phyloP scores from a whole-genome alignment of 1,140 invertebrate genomes.

The Drosophila malerkotliana region DNA sequence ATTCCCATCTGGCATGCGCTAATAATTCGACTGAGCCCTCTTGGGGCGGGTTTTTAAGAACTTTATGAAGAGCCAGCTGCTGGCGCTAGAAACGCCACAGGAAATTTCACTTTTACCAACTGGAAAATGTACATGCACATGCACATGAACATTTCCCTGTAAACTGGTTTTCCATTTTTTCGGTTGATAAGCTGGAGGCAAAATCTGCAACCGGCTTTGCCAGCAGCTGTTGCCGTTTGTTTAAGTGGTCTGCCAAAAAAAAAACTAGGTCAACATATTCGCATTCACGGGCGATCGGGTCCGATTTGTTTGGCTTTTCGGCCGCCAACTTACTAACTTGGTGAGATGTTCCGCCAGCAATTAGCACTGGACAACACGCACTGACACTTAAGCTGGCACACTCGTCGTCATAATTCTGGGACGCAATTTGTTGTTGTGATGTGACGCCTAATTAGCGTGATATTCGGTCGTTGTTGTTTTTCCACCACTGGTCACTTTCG shows the following conservation, averaged over 20 bases:
- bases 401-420: conserved; percentile 36
- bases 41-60: conserved; percentile 37
- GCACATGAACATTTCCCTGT: conserved; percentile 36
- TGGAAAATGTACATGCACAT: conserved; percentile 19
- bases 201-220: conserved; percentile 17
- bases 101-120: conserved; percentile 72
- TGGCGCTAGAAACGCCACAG: conserved; percentile 12
- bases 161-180: conserved; percentile 60
- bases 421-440: conserved; percentile 34
- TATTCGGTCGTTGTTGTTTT: conserved; percentile 19
- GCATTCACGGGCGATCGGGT: conserved; percentile 46
- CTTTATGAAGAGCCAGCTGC: conserved; percentile 19
- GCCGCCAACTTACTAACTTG: conserved; percentile 41
- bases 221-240: conserved; percentile 44
- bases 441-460: conserved; percentile 63
- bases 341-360: neutral
- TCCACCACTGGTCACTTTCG: conserved; percentile 57
- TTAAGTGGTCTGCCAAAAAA: conserved; percentile 38
- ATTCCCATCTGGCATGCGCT: conserved; percentile 76
- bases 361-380: conserved; percentile 10
- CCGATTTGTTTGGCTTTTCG: conserved; percentile 10
- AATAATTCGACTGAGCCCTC: conserved; percentile 60
- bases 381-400: conserved; percentile 16
- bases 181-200: conserved; percentile 36
- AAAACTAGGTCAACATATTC: conserved; percentile 69